Conservation (phyloP, 2,797 vertebrate genomes). For the Apodemus agrarius region DNA sequence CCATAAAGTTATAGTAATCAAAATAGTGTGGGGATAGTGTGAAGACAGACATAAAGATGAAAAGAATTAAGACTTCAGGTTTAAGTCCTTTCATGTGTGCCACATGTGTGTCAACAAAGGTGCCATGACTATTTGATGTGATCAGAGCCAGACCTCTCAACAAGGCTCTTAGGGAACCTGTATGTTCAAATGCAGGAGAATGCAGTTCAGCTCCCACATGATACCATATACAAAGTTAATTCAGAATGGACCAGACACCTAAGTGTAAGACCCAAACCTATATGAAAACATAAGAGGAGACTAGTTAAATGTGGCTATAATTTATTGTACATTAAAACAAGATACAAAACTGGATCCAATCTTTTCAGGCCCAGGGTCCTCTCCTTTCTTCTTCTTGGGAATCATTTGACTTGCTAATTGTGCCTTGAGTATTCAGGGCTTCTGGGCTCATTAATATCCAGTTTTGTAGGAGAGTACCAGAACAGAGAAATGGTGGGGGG, state of each 20-base stretch:
- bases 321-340: background rate
- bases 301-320: background rate
- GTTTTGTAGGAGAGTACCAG: too few relatives aligned
- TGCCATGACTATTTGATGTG: background rate
- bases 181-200: background rate
- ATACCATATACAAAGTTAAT: background rate
- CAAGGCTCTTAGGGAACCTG: background rate
- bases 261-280: background rate
- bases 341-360: too few relatives aligned
- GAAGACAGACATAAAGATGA: background rate
- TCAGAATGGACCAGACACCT: background rate
- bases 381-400: too few relatives aligned
- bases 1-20: background rate
- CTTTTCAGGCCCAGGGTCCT: too few relatives aligned
- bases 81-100: background rate
- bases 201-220: background rate
- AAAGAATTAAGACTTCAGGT: background rate
- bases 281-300: background rate
- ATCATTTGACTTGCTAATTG: too few relatives aligned
- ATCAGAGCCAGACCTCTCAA: background rate
- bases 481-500: too few relatives aligned
- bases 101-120: background rate
- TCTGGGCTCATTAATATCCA: too few relatives aligned
- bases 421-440: too few relatives aligned
- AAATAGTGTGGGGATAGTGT: background rate